Base-by-base conservation (phyloP, 1,140 invertebrate species). In the Zaprionus inermis region DNA sequence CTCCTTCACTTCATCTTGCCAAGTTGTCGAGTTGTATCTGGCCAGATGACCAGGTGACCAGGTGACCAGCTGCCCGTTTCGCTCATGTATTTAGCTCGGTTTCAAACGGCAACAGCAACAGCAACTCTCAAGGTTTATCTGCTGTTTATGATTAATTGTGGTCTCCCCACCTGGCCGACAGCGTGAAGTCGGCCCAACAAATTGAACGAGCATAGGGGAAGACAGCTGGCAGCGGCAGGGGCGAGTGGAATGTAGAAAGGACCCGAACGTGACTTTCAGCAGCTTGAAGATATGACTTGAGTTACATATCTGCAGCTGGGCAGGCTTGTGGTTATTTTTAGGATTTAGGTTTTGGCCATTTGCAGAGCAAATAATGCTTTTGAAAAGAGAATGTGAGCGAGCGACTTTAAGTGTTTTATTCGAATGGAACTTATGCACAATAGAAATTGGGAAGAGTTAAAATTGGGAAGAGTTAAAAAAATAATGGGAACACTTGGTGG, bases 71-170 rank as follows among this genome's bases (percentile, higher is more conserved):
- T 57, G 52, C 22, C 54, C 51, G 72, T 18, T 24, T 30, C 36
- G 41, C 32, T 58, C 58, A 63, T 74, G 66, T 63, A 63, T 61
- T 74, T 70, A 61, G 41, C 66, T 70, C 24, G 32, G 18, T 51
- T 69, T 56, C 44, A 65, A 22, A 10, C 58, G 51, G 20, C 34
- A 38, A 28, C 14, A 20, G 34, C 46, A 12, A 24, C 38, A 28
- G 30, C 30, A 32, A 32, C 60, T 46, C 60, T 59, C 38, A 64
- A 71, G 73, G 59, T 71, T 65, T 76, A 66, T 72, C 61, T 76
- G 46, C 61, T 66, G 32, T 30, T 76, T 76, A 76, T 76, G 73
- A 76, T 76, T 72, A 76, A 76, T 76, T 76, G 69, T 59, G 51
- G 55, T 51, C 38, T 16, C 49, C 24, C 56, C 51, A 6, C 36